Conservation (phyloP, 2,888 invertebrate species). For the Hirtodrosophila confusa region DNA sequence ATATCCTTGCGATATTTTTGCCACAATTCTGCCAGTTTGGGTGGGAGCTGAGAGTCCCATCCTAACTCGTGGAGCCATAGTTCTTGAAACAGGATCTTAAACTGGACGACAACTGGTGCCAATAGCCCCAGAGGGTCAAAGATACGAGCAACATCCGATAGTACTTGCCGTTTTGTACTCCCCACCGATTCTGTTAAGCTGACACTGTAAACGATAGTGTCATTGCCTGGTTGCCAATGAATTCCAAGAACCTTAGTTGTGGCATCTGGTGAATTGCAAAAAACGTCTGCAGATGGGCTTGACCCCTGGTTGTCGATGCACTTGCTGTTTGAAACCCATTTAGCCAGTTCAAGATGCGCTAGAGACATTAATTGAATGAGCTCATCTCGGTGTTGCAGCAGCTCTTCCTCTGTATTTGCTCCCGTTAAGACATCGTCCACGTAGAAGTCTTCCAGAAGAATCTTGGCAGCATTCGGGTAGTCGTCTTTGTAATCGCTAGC, state of each 20-base stretch:
- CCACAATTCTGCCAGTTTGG: neutral
- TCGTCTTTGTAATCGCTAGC: neutral
- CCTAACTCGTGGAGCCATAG: neutral
- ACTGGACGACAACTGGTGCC: slow-evolving; percentile 1
- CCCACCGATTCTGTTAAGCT: too few species aligned
- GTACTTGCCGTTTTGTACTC: neutral
- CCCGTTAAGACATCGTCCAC: slow-evolving; percentile 2
- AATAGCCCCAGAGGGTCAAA: slow-evolving; percentile 1
- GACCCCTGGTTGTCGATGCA: neutral
- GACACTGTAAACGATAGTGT: too few species aligned
- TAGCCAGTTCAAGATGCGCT: neutral
- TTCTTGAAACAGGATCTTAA: neutral
- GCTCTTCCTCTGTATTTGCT: neutral
- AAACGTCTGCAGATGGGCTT: neutral
- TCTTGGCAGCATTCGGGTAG: neutral
- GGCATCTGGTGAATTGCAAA: neutral
- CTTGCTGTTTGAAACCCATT: neutral
- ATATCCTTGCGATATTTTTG: too few species aligned
- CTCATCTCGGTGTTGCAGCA: neutral
- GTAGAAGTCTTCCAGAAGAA: slow-evolving; percentile 2
- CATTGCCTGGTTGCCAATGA: slow-evolving; percentile 3
- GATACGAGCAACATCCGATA: neutral
- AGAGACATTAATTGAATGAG: neutral
- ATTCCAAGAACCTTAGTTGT: slow-evolving; percentile 8
- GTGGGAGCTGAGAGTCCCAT: neutral